Percentiles rank a stretch among this genome's conserved stretches.
These are phyloP conservation scores for Hippoglossus stenolepis DNA, from an alignment of 2,113 vertebrate genomes.

Conservation along the genomic window DNA sequence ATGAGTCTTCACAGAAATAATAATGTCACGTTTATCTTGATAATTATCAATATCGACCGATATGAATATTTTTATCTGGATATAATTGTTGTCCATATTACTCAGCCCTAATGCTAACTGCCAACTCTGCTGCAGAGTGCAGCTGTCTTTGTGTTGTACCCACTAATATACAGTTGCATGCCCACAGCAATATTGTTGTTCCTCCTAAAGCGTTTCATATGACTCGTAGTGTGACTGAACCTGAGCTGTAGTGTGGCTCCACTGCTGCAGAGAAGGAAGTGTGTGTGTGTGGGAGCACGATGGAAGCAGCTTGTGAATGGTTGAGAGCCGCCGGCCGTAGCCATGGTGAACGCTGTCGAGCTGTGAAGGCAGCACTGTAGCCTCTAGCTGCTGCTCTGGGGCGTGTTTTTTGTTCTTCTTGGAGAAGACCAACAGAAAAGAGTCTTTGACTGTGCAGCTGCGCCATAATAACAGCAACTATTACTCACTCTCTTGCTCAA, in stretches of 20 bases:
- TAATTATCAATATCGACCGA: no score
- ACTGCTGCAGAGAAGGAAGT: conserved; percentile 4
- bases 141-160: background rate
- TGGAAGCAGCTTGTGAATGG: conserved; percentile 30
- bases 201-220: conserved; percentile 18
- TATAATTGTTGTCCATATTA: no score
- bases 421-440: conserved; percentile 65
- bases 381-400: conserved; percentile 15
- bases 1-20: no score
- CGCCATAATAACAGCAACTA: conserved; percentile 35
- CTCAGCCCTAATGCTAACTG: no score
- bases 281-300: conserved; percentile 2
- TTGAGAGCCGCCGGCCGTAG: conserved; percentile 35
- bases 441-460: conserved; percentile 79
- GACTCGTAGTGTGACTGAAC: conserved; percentile 7
- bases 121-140: no score
- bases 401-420: conserved; percentile 16
- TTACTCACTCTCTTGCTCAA: conserved; percentile 50
- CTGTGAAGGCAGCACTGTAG: conserved; percentile 40
- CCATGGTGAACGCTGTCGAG: conserved; percentile 45
- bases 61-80: no score
- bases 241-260: background rate
- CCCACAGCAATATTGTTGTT: background rate
- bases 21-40: no score
- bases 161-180: no score